A percentile compares a stretch with the other conserved stretches of the same genome.
Evolutionary conservation across 2,113 vertebrate genomes (phyloP).

Genomic region (Haemorhous mexicanus): DNA sequence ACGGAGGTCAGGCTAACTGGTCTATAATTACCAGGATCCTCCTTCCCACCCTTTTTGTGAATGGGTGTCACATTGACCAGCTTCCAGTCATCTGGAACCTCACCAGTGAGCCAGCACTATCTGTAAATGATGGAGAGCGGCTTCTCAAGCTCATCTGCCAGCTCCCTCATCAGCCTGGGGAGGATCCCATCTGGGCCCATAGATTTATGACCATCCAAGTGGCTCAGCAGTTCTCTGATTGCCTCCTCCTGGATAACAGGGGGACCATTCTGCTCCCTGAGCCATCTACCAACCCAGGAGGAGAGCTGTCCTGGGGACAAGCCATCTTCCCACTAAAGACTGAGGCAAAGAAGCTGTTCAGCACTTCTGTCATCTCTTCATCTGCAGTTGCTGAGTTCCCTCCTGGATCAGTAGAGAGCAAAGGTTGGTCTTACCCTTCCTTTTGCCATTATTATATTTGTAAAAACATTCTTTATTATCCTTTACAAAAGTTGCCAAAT

Average conservation of each 20-base stretch:
- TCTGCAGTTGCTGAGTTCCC: background rate
- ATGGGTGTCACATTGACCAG: background rate
- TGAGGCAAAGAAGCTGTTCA: background rate
- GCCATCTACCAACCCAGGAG: background rate
- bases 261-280: background rate
- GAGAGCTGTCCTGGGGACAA: background rate
- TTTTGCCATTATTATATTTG: background rate
- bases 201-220: background rate
- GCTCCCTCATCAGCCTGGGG: background rate
- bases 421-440: background rate
- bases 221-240: background rate
- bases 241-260: background rate
- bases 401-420: background rate
- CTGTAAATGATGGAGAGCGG: background rate
- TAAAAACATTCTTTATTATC: background rate
- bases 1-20: background rate
- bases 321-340: background rate
- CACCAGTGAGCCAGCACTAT: background rate
- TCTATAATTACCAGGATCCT: background rate
- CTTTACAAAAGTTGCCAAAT: background rate
- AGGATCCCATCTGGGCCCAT: background rate
- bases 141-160: background rate
- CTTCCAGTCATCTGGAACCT: background rate
- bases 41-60: background rate
- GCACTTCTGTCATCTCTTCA: background rate